A percentile compares a stretch with the other conserved stretches of the same genome.
These are phyloP conservation scores for Otocyon megalotis DNA, from an alignment of 2,113 vertebrate species.

Conservation along the genomic window DNA sequence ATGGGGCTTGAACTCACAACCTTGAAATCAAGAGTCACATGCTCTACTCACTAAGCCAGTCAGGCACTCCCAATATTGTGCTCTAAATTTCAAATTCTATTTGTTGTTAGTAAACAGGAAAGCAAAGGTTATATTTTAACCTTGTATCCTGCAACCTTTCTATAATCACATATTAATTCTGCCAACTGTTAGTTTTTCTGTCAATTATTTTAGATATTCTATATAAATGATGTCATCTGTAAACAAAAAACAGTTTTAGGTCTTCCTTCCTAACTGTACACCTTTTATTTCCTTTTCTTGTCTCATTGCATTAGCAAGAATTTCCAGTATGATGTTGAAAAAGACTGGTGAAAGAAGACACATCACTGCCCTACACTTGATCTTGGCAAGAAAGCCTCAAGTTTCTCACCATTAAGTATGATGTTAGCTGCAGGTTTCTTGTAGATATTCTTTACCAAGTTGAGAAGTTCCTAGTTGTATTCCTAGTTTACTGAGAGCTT, in stretches of 20 bases:
- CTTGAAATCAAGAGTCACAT: too few species aligned
- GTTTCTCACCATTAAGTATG: background rate
- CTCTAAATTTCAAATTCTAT: background rate
- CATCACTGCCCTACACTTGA: background rate
- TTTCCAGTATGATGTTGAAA: background rate
- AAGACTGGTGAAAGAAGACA: background rate
- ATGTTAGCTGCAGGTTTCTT: background rate
- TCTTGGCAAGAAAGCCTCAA: background rate
- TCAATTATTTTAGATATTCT: background rate
- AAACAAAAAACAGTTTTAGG: background rate
- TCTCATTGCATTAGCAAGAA: background rate
- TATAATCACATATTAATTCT: background rate
- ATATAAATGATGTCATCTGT: background rate
- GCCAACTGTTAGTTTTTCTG: background rate
- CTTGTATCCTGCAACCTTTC: background rate
- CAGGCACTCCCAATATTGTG: background rate
- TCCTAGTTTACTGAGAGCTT: background rate
- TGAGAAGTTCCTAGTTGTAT: background rate
- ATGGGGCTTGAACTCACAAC: too few species aligned
- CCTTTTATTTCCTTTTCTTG: background rate
- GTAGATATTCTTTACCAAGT: background rate
- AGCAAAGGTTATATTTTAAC: background rate
- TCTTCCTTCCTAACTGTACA: background rate
- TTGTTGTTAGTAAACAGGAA: background rate
- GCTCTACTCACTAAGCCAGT: too few species aligned